Evolutionary conservation across 2,797 vertebrate species (phyloP).

Genomic region (Sandelia bainsii): DNA sequence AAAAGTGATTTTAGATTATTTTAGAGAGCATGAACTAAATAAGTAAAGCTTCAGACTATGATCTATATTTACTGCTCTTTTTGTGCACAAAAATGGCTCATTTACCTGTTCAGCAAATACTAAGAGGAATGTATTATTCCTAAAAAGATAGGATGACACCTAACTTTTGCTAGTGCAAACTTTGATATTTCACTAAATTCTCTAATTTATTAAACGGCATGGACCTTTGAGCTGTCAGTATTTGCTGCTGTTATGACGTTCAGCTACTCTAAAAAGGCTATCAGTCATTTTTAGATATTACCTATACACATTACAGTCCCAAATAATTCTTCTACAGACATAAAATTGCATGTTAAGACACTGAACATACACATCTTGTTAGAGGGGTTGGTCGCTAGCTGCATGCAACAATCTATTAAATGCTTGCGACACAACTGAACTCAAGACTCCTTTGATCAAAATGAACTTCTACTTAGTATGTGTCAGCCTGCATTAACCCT

Average conservation of each 20-base stretch:
- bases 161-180: not conserved
- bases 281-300: not conserved
- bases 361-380: slow-evolving; percentile 1
- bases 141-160: not conserved
- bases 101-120: too few species aligned
- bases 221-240: not conserved
- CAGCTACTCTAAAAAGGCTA: not conserved
- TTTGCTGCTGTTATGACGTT: not conserved
- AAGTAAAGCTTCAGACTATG: not conserved
- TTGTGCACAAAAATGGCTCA: not conserved
- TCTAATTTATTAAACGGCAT: not conserved
- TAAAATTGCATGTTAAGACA: not conserved
- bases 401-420: not conserved
- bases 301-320: not conserved
- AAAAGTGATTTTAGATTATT: not conserved
- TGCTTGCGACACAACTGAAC: not conserved
- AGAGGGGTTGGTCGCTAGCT: not conserved
- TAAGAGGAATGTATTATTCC: not conserved
- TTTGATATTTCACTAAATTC: slow-evolving; percentile 6
- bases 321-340: not conserved
- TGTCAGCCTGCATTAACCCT: not conserved
- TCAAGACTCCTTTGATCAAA: slow-evolving; percentile 12
- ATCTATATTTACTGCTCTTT: not conserved
- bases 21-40: not conserved
- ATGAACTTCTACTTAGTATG: not conserved